Percentiles rank a stretch among this genome's conserved stretches.
Evolutionary conservation across 2,888 invertebrate genomes (phyloP).

Genomic region (Nemotelus nigrinus): DNA sequence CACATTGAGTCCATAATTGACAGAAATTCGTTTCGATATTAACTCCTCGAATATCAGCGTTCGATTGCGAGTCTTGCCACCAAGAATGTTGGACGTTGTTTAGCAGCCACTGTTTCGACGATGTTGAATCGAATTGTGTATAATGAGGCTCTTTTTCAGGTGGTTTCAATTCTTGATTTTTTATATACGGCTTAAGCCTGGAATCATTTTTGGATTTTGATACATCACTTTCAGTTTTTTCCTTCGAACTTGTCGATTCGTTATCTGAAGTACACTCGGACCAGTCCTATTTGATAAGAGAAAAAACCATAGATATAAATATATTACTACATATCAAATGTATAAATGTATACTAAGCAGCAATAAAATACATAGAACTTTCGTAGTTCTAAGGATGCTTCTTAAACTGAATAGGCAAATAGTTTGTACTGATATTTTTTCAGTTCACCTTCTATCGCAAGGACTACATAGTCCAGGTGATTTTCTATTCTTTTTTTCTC

Average conservation of each 20-base stretch:
- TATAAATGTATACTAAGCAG: background rate
- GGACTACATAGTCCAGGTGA: too few relatives aligned
- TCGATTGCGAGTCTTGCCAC: slow-evolving; percentile 62
- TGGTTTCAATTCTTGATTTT: slow-evolving; percentile 47
- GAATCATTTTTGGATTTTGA: slow-evolving; percentile 4
- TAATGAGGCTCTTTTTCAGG: slow-evolving; percentile 54
- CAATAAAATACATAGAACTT: too few relatives aligned
- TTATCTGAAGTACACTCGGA: slow-evolving; percentile 56
- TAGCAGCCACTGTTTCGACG: slow-evolving; percentile 59
- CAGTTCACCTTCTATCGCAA: too few relatives aligned
- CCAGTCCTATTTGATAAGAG: slow-evolving; percentile 57
- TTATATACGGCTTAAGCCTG: background rate
- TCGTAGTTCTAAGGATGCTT: too few relatives aligned
- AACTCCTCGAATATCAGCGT: slow-evolving; percentile 57
- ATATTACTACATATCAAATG: background rate
- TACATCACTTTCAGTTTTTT: background rate
- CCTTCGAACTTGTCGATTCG: background rate
- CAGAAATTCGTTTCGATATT: slow-evolving; percentile 64
- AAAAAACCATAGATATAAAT: slow-evolving; percentile 9
- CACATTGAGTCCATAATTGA: slow-evolving; percentile 60
- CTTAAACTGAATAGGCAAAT: too few relatives aligned
- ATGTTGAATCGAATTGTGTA: slow-evolving; percentile 53
- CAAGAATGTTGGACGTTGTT: slow-evolving; percentile 64
- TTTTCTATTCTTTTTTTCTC: too few relatives aligned
- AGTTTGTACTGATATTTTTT: too few relatives aligned